Conservation (phyloP, 1,140 invertebrate species). For the Zaprionus ornatus region DNA sequence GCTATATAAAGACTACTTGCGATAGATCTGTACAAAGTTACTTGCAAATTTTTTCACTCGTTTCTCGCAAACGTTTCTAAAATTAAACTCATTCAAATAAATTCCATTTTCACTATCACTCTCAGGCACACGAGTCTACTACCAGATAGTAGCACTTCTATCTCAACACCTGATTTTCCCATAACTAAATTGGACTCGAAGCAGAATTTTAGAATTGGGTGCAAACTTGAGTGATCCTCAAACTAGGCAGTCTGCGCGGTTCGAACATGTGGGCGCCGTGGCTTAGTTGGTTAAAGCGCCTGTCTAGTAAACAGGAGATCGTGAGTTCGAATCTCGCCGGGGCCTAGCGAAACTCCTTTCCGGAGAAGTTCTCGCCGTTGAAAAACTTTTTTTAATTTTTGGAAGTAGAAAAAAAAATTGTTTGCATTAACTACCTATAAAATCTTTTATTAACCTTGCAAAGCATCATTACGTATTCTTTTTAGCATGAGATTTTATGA, state of each 20-base stretch:
- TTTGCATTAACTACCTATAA: too few relatives aligned
- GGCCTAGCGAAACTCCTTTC: conserved; percentile 65
- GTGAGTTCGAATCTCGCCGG: conserved; percentile 85
- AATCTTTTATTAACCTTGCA: too few relatives aligned
- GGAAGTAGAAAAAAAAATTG: background rate
- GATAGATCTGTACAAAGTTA: background rate
- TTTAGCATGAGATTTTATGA: background rate
- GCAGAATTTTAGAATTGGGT: background rate
- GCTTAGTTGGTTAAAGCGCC: conserved; percentile 87
- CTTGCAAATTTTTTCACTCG: background rate
- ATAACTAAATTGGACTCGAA: conserved; percentile 2
- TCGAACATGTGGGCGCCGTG: conserved; percentile 84
- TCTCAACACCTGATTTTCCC: conserved; percentile 16
- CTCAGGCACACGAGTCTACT: background rate
- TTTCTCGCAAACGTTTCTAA: background rate
- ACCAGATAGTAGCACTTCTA: conserved; percentile 1
- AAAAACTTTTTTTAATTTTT: background rate
- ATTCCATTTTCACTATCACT: conserved; percentile 16
- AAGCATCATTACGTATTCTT: too few relatives aligned
- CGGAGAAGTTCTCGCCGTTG: background rate
- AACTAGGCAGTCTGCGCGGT: background rate
- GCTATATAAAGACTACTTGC: background rate
- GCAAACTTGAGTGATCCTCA: conserved; percentile 14
- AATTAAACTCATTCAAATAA: conserved; percentile 1
- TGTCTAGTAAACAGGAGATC: conserved; percentile 87